These are phyloP conservation scores for Thunnus thynnus DNA, from an alignment of 2,113 vertebrate genomes.

Conservation along the genomic window DNA sequence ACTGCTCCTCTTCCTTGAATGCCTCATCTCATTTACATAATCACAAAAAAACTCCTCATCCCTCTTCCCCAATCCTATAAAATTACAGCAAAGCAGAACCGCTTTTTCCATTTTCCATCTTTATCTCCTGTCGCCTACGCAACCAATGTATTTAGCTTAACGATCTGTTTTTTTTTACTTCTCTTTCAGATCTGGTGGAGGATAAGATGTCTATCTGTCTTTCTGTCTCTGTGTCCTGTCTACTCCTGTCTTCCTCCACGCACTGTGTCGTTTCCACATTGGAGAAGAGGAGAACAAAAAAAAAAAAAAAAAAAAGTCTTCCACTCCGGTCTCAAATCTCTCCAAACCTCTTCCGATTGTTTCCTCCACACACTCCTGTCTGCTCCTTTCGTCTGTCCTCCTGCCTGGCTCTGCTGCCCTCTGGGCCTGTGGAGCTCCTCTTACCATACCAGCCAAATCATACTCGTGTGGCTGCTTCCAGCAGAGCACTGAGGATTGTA, in stretches of 20 bases:
- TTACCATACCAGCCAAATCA: conserved; percentile 64
- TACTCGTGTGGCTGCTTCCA: conserved; percentile 48
- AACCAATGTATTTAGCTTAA: neutral
- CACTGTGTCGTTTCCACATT: conserved; percentile 78
- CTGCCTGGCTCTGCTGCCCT: conserved; percentile 14
- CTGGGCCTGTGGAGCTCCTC: conserved; percentile 44
- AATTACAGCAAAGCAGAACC: neutral
- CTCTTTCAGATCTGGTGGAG: conserved; percentile 83
- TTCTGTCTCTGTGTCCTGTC: conserved; percentile 68
- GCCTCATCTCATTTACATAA: neutral
- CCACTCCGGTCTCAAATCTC: conserved; percentile 72
- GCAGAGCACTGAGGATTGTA: conserved; percentile 42
- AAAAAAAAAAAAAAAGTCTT: conserved; percentile 75
- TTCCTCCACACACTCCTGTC: conserved; percentile 37
- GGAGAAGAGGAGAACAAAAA: conserved; percentile 72
- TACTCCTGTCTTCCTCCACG: conserved; percentile 75
- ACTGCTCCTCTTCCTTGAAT: neutral
- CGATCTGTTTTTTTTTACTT: neutral
- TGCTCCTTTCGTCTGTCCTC: conserved; percentile 44
- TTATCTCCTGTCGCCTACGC: neutral
- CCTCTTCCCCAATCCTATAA: neutral
- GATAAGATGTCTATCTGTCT: conserved; percentile 71
- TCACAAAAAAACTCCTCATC: neutral
- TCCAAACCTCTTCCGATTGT: conserved; percentile 65
- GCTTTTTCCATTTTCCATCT: neutral